phyloP scores from a whole-genome alignment of 1,140 invertebrate genomes.

The Sinonovacula constricta region DNA sequence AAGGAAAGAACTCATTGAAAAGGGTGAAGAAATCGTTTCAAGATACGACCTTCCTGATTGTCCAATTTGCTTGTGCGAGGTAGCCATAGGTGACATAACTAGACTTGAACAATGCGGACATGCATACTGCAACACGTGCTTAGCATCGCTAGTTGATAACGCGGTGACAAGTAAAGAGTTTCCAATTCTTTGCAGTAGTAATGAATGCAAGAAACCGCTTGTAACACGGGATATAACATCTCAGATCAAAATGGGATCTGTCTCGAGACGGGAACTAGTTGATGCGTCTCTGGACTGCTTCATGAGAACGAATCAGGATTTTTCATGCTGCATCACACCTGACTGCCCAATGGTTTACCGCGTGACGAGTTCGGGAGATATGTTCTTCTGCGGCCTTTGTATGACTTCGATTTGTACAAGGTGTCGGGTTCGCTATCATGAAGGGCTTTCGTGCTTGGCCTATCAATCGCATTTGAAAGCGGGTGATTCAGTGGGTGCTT shows the following conservation, averaged over 20 bases:
- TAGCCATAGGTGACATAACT: constrained; percentile 61
- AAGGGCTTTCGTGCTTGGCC: constrained; percentile 67
- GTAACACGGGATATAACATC: constrained; percentile 60
- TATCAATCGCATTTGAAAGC: constrained; percentile 39
- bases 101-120: constrained; percentile 72
- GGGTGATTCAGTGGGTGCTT: constrained; percentile 39
- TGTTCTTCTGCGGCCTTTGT: constrained; percentile 64
- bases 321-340: constrained; percentile 66
- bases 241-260: constrained; percentile 29
- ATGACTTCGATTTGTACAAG: constrained; percentile 59
- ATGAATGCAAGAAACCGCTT: constrained; percentile 61
- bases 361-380: constrained; percentile 42
- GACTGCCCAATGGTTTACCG: constrained; percentile 68
- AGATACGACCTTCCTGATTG: constrained; percentile 59
- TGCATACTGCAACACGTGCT: constrained; percentile 68
- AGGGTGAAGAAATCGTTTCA: neutral
- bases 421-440: constrained; percentile 63
- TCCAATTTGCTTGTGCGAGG: constrained; percentile 64
- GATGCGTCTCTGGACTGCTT: constrained; percentile 53
- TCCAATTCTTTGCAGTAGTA: constrained; percentile 63
- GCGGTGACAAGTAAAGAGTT: constrained; percentile 53
- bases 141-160: constrained; percentile 54
- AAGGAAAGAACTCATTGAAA: neutral
- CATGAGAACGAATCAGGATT: constrained; percentile 54
- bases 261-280: constrained; percentile 39